phyloP scores from a whole-genome alignment of 2,113 vertebrate species.

The Rhineura floridana region DNA sequence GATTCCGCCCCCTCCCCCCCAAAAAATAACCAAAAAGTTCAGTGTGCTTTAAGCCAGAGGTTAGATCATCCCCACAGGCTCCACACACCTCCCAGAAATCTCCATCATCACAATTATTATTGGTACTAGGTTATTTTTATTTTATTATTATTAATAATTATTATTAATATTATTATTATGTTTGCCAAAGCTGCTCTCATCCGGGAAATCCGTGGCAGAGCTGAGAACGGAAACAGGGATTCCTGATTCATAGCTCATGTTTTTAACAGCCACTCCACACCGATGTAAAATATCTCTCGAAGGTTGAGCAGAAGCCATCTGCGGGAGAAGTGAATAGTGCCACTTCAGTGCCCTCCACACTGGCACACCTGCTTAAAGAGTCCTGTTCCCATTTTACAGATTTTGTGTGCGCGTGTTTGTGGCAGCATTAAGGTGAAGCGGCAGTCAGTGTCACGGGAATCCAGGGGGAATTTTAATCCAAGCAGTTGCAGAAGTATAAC shows the following conservation, averaged over 20 bases:
- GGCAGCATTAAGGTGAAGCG: not conserved
- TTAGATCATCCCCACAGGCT: not conserved
- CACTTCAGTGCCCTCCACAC: not conserved
- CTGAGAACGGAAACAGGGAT: not conserved
- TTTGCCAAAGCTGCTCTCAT: not conserved
- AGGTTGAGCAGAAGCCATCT: not conserved
- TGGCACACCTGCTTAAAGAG: not conserved
- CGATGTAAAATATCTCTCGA: too few relatives aligned
- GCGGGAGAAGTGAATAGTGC: not conserved
- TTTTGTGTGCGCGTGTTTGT: not conserved
- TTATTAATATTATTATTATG: not conserved
- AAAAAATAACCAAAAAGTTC: not conserved
- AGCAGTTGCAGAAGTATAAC: not conserved
- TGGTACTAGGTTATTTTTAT: not conserved
- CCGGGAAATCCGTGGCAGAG: not conserved
- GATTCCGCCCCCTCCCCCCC: too few relatives aligned
- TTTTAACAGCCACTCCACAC: not conserved
- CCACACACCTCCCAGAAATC: not conserved
- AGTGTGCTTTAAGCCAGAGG: not conserved
- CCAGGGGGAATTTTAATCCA: not conserved
- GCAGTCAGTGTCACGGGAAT: too few relatives aligned
- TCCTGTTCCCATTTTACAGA: not conserved
- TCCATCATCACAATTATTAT: not conserved
- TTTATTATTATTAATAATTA: not conserved
- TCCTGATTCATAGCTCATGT: not conserved